Evolutionary conservation across 2,113 vertebrate genomes (phyloP), one percentile per base, ranked within the genome.

Genomic region (Trichechus manatus): DNA sequence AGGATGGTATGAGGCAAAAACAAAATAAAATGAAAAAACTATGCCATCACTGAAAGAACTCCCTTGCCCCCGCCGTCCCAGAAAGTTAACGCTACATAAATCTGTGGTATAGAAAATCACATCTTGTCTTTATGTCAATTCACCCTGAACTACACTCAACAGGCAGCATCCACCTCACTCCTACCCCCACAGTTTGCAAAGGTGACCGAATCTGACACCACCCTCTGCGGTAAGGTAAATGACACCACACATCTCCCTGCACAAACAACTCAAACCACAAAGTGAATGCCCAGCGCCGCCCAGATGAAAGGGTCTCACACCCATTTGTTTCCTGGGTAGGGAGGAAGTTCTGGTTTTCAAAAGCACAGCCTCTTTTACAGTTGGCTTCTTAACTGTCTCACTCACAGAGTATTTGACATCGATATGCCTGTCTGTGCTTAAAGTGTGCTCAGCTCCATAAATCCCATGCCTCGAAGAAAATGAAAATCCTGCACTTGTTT

Each of bases 241-340:
- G 39, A 31, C 59, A 63, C n/a, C 27, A 29, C 50, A 77, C n/a
- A 64, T 42, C 70, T 50, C 36, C 63, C 42, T 74, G 66, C 39
- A 86, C 59, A 95, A 95, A 91, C 64, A 95, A 61, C 44, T 59
- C 10, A 23, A 64, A 23, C 59, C 80, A n/a, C 70, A 68, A 56
- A 23, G 36, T 50, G 42, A 1, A 68, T n/a, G 19, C 42, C 31
- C 50, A 50, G 25, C 36, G 39, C 64, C 5, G 96, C 84, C 97
- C 93, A 95, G 93, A 78, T 89, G 0, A 96, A 79, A 97, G 85
- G 89, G 94, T 72, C 63, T 70, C 96, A 97, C 98, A 98, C 98
- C 97, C 97, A 97, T 97, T 96, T 87, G 85, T 92, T 98, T 98
- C 98, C 98, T 97, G 97, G 92, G 23, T 4, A 89, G 89, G 93